Percentiles rank a stretch among this genome's conserved stretches.
These are phyloP conservation scores for Melieria crassipennis DNA, from an alignment of 2,888 invertebrate genomes.

Conservation along the genomic window DNA sequence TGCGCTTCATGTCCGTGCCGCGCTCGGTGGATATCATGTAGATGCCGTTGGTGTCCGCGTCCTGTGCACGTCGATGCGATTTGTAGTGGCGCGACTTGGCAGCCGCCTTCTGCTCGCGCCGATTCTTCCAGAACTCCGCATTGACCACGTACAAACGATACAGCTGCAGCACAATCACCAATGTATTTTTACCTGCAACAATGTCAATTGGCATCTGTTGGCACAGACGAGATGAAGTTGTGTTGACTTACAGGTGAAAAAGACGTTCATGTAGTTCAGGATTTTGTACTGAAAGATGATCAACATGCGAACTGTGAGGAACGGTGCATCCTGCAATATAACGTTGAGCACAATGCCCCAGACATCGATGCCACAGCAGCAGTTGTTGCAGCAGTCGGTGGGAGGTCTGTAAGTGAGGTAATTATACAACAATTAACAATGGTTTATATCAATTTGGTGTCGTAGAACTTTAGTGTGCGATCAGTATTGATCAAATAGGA, in stretches of 20 bases:
- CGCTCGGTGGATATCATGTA: conserved; percentile 68
- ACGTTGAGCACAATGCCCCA: conserved; percentile 91
- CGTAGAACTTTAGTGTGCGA: no score
- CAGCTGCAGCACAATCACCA: conserved; percentile 87
- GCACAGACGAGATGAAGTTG: conserved; percentile 69
- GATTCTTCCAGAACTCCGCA: conserved; percentile 71
- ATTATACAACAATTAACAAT: background rate
- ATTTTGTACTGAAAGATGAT: conserved; percentile 89
- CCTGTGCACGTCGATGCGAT: conserved; percentile 56
- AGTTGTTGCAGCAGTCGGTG: conserved; percentile 68
- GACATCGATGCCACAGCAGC: conserved; percentile 88
- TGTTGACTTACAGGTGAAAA: conserved; percentile 89
- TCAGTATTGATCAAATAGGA: background rate
- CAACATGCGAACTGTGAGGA: conserved; percentile 84
- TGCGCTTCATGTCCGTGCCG: conserved; percentile 57
- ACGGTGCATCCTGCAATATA: conserved; percentile 86
- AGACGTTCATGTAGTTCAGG: conserved; percentile 94
- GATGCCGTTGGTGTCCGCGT: conserved; percentile 66
- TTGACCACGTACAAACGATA: conserved; percentile 86
- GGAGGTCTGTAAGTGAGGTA: conserved; percentile 45
- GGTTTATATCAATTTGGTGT: no score
- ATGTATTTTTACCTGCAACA: conserved; percentile 74
- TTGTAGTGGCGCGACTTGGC: conserved; percentile 53
- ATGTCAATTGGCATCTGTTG: conserved; percentile 51
- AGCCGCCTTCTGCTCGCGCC: conserved; percentile 57